phyloP scores from a whole-genome alignment of 2,888 invertebrate species.

The Choreutis nemorana region DNA sequence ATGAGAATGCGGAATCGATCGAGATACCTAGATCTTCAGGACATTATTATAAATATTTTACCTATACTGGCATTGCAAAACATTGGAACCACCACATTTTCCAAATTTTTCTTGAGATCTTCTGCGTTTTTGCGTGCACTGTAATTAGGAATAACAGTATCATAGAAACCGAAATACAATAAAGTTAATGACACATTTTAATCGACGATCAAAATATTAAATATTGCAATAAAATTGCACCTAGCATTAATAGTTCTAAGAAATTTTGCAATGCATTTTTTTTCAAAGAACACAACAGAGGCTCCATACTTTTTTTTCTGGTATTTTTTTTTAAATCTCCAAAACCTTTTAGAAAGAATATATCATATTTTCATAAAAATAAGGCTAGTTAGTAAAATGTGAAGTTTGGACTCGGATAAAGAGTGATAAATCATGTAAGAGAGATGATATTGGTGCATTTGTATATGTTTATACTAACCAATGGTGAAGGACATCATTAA shows the following conservation, averaged over 20 bases:
- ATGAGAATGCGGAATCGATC: conserved; percentile 41
- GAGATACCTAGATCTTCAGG: conserved; percentile 57
- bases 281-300: too few relatives aligned
- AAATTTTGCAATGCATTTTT: too few relatives aligned
- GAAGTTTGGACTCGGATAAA: too few relatives aligned
- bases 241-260: too few relatives aligned
- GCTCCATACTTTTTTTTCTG: too few relatives aligned
- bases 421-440: too few relatives aligned
- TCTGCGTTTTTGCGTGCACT: conserved; percentile 96
- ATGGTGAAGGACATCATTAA: conserved; percentile 98
- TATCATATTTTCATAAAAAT: too few relatives aligned
- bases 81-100: conserved; percentile 96
- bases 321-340: too few relatives aligned
- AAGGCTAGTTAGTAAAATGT: too few relatives aligned
- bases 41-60: conserved; percentile 67
- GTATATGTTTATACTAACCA: conserved; percentile 72
- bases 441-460: too few relatives aligned
- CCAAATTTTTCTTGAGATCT: conserved; percentile 91
- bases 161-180: conserved; percentile 53
- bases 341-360: too few relatives aligned
- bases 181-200: conserved; percentile 14
- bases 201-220: conserved; percentile 1
- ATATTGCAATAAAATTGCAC: too few relatives aligned
- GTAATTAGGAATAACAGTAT: conserved; percentile 67
- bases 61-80: conserved; percentile 93